phyloP scores from a whole-genome alignment of 2,797 vertebrate species.

The Enteromius anoplus region DNA sequence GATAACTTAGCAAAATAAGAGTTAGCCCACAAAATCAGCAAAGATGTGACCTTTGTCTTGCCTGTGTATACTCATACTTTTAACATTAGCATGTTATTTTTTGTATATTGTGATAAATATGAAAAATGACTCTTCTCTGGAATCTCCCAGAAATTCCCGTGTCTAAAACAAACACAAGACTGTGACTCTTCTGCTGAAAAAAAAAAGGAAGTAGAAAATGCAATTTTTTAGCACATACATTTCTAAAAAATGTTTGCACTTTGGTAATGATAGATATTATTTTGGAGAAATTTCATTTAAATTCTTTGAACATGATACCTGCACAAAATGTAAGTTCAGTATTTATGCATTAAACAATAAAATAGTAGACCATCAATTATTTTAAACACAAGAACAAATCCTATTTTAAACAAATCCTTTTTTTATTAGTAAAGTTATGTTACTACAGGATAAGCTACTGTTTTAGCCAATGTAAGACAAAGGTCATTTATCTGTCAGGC shows the following conservation, averaged over 20 bases:
- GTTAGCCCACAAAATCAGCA: not conserved
- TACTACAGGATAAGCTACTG: not conserved
- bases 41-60: not conserved
- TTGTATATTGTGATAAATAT: slow-evolving; percentile 17
- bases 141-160: slow-evolving; percentile 34
- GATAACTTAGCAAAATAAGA: not conserved
- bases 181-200: not conserved
- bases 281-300: not conserved
- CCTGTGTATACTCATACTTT: not conserved
- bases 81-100: not conserved
- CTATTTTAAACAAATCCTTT: no score
- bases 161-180: slow-evolving; percentile 39
- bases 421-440: no score
- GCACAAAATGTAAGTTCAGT: not conserved
- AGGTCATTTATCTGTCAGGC: not conserved
- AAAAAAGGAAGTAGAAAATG: not conserved
- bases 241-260: not conserved
- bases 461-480: not conserved
- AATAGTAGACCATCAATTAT: not conserved
- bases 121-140: slow-evolving; percentile 14
- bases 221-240: not conserved
- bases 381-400: not conserved
- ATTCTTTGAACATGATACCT: not conserved
- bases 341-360: not conserved
- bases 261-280: not conserved